These are phyloP conservation scores for Peromyscus californicus DNA, from an alignment of 2,113 vertebrate genomes.

Conservation along the genomic window DNA sequence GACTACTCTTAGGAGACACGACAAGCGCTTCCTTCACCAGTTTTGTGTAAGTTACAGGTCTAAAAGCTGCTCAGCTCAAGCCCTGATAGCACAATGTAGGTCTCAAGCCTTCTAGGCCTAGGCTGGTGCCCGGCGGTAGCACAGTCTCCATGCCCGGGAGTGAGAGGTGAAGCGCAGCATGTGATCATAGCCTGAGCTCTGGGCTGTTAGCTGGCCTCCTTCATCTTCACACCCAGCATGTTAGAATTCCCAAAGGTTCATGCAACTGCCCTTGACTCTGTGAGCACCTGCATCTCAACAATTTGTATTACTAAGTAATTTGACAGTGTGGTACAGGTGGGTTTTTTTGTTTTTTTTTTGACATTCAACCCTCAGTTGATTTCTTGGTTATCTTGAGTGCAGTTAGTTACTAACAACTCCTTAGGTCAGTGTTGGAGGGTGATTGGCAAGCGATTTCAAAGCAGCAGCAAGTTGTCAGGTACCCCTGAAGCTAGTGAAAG, in stretches of 20 bases:
- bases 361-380: neutral
- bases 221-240: neutral
- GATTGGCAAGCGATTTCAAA: neutral
- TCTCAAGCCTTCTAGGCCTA: neutral
- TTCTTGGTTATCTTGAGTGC: neutral
- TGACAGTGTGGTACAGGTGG: neutral
- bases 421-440: neutral
- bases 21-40: no score
- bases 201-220: neutral
- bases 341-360: neutral
- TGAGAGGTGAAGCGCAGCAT: neutral
- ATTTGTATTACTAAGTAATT: neutral
- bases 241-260: neutral
- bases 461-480: neutral
- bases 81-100: neutral
- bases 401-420: neutral
- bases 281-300: neutral
- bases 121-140: neutral
- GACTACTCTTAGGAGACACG: neutral
- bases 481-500: neutral
- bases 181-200: neutral
- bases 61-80: neutral
- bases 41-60: neutral
- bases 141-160: fast-evolving
- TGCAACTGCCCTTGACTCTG: neutral